phyloP scores from a whole-genome alignment of 2,113 vertebrate species.

The Calypte anna region DNA sequence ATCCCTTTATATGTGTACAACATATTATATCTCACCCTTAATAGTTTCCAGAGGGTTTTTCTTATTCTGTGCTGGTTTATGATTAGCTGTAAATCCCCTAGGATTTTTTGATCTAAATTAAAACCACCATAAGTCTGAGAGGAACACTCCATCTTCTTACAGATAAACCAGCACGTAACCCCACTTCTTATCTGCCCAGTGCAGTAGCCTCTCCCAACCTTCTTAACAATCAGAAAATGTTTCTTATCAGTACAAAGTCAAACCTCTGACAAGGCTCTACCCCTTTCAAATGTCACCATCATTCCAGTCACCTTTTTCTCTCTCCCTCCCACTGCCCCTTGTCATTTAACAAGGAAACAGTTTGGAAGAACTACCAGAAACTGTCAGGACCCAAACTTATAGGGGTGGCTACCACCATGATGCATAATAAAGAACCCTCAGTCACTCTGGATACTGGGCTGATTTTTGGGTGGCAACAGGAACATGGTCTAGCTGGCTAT shows the following conservation, averaged over 20 bases:
- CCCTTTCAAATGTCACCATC: conserved; percentile 58
- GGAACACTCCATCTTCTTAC: conserved; percentile 22
- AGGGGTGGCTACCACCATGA: accelerated
- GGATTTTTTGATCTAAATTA: conserved; percentile 64
- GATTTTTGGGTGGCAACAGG: neutral
- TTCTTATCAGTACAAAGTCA: conserved; percentile 61
- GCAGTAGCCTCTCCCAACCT: conserved; percentile 54
- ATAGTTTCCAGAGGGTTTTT: conserved; percentile 35
- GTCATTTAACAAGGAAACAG: conserved; percentile 10
- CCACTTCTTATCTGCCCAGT: conserved; percentile 56
- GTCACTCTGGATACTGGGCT: neutral
- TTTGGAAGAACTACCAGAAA: neutral
- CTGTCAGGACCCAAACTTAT: neutral
- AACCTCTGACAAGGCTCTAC: conserved; percentile 48
- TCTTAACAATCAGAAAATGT: conserved; percentile 49
- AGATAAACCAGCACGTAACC: conserved; percentile 58
- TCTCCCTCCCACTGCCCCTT: neutral
- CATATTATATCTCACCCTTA: neutral
- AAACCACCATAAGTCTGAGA: conserved; percentile 36
- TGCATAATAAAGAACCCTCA: neutral
- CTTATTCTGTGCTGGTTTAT: conserved; percentile 35
- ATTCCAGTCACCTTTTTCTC: neutral
- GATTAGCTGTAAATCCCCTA: conserved; percentile 57
- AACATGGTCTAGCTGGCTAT: neutral
- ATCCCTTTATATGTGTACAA: conserved; percentile 2